A percentile compares a stretch with the other conserved stretches of the same genome.
Evolutionary conservation across 2,113 vertebrate species (phyloP).

Genomic region (Pionites leucogaster): DNA sequence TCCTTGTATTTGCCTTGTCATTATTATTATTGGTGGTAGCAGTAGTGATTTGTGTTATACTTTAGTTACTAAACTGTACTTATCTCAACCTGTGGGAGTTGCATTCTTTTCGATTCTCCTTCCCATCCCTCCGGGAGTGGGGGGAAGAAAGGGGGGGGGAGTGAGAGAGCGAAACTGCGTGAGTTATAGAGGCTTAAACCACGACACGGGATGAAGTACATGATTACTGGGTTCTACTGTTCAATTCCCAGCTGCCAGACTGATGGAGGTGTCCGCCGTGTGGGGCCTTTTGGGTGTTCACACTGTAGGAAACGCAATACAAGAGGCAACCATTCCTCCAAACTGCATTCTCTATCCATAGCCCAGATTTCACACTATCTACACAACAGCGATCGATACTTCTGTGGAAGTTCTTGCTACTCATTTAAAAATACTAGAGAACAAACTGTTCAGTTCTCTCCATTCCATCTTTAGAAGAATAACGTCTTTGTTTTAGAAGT

Average conservation of each 20-base stretch:
- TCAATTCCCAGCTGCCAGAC: background rate
- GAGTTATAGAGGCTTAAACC: no score
- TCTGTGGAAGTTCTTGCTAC: background rate
- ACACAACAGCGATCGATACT: background rate
- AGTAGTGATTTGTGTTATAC: no score
- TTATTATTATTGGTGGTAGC: no score
- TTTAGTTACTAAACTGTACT: no score
- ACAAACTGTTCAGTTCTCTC: conserved; percentile 29
- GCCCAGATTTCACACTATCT: background rate
- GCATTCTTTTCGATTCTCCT: no score
- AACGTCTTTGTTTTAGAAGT: background rate
- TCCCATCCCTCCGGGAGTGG: no score
- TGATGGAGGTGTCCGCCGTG: background rate
- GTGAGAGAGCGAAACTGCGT: no score
- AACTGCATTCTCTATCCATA: background rate
- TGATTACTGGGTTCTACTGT: background rate
- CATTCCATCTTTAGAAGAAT: conserved; percentile 37
- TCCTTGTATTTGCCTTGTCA: no score
- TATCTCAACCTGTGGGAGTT: no score
- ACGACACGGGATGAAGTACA: background rate
- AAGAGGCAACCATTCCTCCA: background rate
- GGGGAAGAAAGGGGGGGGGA: no score
- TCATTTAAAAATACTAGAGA: conserved; percentile 11
- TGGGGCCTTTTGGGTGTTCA: background rate
- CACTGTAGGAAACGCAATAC: background rate